Percentiles rank a stretch among this genome's conserved stretches.
Evolutionary conservation across 2,888 invertebrate genomes (phyloP).

Genomic region (Masnerella sp.): DNA sequence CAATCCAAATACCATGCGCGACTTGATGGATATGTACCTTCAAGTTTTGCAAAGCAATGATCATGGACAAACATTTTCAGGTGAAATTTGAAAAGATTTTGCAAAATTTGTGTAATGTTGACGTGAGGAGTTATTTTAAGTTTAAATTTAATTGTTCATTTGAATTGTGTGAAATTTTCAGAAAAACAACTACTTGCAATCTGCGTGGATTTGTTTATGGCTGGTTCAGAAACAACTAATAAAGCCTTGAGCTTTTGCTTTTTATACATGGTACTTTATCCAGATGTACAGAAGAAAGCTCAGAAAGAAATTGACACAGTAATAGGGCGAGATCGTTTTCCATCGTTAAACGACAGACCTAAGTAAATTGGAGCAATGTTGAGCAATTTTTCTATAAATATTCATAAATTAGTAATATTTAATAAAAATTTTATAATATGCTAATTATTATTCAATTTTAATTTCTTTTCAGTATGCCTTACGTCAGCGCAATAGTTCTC

Average conservation of each 20-base stretch:
- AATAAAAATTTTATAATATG: no score
- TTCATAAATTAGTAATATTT: slow-evolving; percentile 14
- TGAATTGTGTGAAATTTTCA: no score
- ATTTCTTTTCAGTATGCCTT: slow-evolving; percentile 86
- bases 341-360: slow-evolving; percentile 83
- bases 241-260: slow-evolving; percentile 89
- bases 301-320: slow-evolving; percentile 88
- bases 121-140: no score
- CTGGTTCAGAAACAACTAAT: slow-evolving; percentile 91
- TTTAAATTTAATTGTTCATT: no score
- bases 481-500: slow-evolving; percentile 86
- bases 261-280: slow-evolving; percentile 85
- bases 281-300: slow-evolving; percentile 85
- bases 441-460: no score
- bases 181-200: slow-evolving; percentile 88
- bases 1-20: slow-evolving; percentile 82
- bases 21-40: slow-evolving; percentile 90
- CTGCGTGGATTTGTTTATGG: slow-evolving; percentile 92
- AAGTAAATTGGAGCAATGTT: slow-evolving; percentile 42
- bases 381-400: no score
- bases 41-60: slow-evolving; percentile 82
- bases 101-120: no score
- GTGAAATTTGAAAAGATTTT: no score
- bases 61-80: slow-evolving; percentile 78
- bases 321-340: slow-evolving; percentile 84